Percentiles rank a stretch among this genome's conserved stretches.
phyloP scores from a whole-genome alignment of 2,888 invertebrate genomes.

The Aphelenchoides bicaudatus region DNA sequence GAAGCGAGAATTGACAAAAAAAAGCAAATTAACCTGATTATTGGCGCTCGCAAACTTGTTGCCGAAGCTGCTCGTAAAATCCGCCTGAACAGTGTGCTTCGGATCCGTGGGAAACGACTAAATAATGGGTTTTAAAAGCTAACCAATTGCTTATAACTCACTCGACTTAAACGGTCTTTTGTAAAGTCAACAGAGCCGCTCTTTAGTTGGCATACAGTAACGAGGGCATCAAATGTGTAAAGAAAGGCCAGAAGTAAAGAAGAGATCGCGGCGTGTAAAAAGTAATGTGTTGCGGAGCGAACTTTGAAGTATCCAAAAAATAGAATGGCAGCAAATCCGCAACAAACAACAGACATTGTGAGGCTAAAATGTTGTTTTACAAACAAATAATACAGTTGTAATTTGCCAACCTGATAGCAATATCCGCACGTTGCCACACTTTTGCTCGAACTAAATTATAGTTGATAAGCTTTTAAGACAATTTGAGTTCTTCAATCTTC shows the following conservation, averaged over 20 bases:
- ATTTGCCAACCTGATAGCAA: slow-evolving; percentile 34
- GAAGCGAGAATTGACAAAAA: neutral
- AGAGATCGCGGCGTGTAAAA: slow-evolving; percentile 31
- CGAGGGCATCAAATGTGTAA: slow-evolving; percentile 28
- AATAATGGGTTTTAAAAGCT: neutral
- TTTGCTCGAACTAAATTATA: slow-evolving; percentile 21
- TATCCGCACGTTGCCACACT: slow-evolving; percentile 37
- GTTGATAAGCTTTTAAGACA: too few species aligned
- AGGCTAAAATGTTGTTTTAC: too few species aligned
- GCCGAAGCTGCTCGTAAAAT: neutral
- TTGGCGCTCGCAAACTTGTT: neutral
- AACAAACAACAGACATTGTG: slow-evolving; percentile 36
- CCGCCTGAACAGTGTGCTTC: neutral
- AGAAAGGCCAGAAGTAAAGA: slow-evolving; percentile 31
- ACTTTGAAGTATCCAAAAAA: slow-evolving; percentile 39
- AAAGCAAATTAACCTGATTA: neutral
- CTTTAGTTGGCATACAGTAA: slow-evolving; percentile 25
- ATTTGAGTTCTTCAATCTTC: too few species aligned
- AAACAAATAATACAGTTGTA: too few species aligned
- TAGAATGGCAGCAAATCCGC: slow-evolving; percentile 31
- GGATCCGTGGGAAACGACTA: too few species aligned
- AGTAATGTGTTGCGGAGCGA: slow-evolving; percentile 17
- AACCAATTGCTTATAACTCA: neutral
- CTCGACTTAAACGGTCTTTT: slow-evolving; percentile 1
- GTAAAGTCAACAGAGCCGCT: slow-evolving; percentile 29